These are phyloP conservation scores for Silurus meridionalis DNA, from an alignment of 2,113 vertebrate genomes.

Conservation along the genomic window DNA sequence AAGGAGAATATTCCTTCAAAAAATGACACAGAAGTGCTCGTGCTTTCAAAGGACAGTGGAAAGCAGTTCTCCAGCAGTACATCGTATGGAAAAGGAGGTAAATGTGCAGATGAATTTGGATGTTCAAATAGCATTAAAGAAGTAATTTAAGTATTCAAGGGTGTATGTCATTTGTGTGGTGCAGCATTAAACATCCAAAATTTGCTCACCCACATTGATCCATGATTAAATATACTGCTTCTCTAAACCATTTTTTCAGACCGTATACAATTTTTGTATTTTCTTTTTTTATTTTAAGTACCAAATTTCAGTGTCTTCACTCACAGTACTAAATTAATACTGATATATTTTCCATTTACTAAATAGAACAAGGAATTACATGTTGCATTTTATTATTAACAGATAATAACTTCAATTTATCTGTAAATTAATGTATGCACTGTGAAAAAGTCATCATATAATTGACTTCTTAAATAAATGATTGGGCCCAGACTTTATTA, in stretches of 20 bases:
- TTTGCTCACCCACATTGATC: not conserved
- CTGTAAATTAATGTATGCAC: not conserved
- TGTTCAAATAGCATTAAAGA: not conserved
- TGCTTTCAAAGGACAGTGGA: conserved; percentile 91
- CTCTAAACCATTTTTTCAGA: not conserved
- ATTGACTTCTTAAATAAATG: not conserved
- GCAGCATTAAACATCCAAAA: not conserved
- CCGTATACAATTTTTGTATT: too few relatives aligned
- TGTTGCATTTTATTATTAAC: too few relatives aligned
- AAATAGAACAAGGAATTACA: not conserved
- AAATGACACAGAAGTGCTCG: conserved; percentile 85
- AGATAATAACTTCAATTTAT: too few relatives aligned
- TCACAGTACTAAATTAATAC: not conserved
- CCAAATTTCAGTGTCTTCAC: not conserved
- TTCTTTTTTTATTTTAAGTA: not conserved
- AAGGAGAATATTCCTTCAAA: conserved; percentile 84
- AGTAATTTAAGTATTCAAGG: not conserved
- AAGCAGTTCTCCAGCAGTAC: conserved; percentile 86
- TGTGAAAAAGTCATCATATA: not conserved
- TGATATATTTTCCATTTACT: not conserved
- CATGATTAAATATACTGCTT: not conserved
- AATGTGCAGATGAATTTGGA: conserved; percentile 11
- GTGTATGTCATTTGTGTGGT: not conserved
- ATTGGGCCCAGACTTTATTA: not conserved
- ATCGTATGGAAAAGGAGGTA: conserved; percentile 63